Evolutionary conservation across 1,140 invertebrate genomes (phyloP), one percentile per base, ranked within the genome.

Genomic region (Pseudomyrmex dendroicus): DNA sequence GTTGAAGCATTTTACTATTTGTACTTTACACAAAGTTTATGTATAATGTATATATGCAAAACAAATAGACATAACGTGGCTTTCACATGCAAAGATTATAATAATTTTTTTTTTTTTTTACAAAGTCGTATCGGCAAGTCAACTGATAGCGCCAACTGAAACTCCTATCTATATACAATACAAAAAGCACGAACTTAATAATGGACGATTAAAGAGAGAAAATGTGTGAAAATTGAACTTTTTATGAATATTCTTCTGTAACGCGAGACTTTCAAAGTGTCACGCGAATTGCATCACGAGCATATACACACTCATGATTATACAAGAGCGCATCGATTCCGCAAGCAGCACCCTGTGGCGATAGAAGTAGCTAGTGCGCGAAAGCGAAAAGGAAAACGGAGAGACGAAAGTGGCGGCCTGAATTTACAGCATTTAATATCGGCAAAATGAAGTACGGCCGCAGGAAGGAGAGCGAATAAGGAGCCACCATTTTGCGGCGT

Each of bases 391-490:
- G 50, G 8, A 12, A 2, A 48, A 13, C 54, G n/a, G 22, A 70
- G 35, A 17, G 63, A 61, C 12, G 17, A 35, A 50, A 35, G 86
- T 83, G 80, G 63, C 82, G 64, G 68, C 63, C 64, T 86, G 85
- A 80, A 70, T 83, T 80, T 80, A 80, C 76, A 91, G 90, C 89
- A 84, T 91, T 90, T 91, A 90, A 91, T 91, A 91, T 90, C 85
- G 89, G 89, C 86, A 89, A 91, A 91, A 91, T 91, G 89, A 91
- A 89, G 90, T 89, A 91, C 89, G 90, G 78, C 76, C 83, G 56
- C 67, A 66, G 64, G 62, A 35, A 73, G 62, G 54, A 57, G 61
- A 54, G 56, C 57, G 61, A 22, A 88, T 91, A 91, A 90, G 89
- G 87, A 87, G 83, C 83, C 86, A 76, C 80, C 86, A 86, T 89